phyloP scores from a whole-genome alignment of 2,797 vertebrate species.

The Stomatorhinus walkeri region DNA sequence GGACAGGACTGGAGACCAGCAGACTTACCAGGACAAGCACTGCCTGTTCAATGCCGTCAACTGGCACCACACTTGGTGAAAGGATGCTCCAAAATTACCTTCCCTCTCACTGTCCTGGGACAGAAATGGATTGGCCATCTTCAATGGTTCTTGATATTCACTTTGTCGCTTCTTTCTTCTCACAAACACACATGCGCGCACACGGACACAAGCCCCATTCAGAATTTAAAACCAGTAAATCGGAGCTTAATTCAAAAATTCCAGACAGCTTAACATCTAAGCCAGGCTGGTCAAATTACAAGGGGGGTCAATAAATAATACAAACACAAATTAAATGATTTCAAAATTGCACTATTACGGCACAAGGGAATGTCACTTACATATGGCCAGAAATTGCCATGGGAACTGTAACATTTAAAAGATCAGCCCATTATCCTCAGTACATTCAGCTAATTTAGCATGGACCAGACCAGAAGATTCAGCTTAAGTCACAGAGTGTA shows the following conservation, averaged over 20 bases:
- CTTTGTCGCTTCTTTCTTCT: conserved; percentile 20
- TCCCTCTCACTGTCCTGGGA: conserved; percentile 53
- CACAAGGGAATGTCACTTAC: background rate
- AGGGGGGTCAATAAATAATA: background rate
- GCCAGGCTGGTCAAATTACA: background rate
- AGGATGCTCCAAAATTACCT: conserved; percentile 56
- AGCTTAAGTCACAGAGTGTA: background rate
- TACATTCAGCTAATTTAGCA: background rate
- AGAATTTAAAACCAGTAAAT: conserved; percentile 27
- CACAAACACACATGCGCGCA: conserved; percentile 18
- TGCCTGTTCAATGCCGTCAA: conserved; percentile 54
- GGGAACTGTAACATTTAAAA: background rate
- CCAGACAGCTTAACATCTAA: background rate
- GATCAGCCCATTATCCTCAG: background rate
- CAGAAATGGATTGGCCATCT: conserved; percentile 48
- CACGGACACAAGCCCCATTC: conserved; percentile 6
- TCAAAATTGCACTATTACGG: background rate
- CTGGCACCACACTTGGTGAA: conserved; percentile 48
- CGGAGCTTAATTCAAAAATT: no score
- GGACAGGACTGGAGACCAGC: conserved; percentile 52
- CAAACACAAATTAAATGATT: background rate
- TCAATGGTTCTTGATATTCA: background rate
- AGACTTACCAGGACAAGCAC: conserved; percentile 61
- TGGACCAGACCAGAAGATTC: background rate
- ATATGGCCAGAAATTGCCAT: background rate